These are phyloP conservation scores for Nasonia longicornis DNA, from an alignment of 1,140 invertebrate genomes.

Conservation along the genomic window DNA sequence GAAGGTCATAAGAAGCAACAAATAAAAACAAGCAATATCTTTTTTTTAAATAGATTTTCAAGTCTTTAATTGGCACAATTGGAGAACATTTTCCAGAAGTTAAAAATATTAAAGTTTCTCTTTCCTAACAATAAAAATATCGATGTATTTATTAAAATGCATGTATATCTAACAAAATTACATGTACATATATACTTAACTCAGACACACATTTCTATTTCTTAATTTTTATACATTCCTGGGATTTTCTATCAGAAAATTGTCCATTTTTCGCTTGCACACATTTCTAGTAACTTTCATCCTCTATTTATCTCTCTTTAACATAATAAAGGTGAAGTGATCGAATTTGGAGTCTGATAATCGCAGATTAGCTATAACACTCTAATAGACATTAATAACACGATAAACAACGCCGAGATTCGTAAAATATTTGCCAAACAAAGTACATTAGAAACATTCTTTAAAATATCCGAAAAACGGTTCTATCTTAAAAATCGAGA, in stretches of 20 bases:
- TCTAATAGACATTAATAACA: constrained; percentile 2
- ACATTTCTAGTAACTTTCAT: not conserved
- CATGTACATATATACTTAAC: constrained; percentile 37
- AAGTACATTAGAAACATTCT: not conserved
- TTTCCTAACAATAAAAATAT: constrained; percentile 47
- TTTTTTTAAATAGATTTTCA: constrained; percentile 43
- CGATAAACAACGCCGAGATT: not conserved
- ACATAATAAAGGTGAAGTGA: constrained; percentile 18
- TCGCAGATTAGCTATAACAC: not conserved
- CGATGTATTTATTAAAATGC: constrained; percentile 42
- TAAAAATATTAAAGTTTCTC: constrained; percentile 47
- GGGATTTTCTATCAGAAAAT: constrained; percentile 20
- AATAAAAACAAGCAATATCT: not conserved
- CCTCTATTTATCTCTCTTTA: constrained; percentile 4
- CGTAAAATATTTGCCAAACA: not conserved
- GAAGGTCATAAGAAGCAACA: not conserved
- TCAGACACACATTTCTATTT: constrained; percentile 20
- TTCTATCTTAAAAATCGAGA: not conserved
- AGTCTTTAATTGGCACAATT: constrained; percentile 48
- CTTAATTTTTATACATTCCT: constrained; percentile 14
- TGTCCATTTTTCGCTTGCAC: not conserved
- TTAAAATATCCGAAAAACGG: not conserved
- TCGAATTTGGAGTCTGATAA: constrained; percentile 11
- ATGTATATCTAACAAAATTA: constrained; percentile 39
- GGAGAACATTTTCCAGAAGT: constrained; percentile 41